phyloP scores from a whole-genome alignment of 2,113 vertebrate species.

The Meriones unguiculatus region DNA sequence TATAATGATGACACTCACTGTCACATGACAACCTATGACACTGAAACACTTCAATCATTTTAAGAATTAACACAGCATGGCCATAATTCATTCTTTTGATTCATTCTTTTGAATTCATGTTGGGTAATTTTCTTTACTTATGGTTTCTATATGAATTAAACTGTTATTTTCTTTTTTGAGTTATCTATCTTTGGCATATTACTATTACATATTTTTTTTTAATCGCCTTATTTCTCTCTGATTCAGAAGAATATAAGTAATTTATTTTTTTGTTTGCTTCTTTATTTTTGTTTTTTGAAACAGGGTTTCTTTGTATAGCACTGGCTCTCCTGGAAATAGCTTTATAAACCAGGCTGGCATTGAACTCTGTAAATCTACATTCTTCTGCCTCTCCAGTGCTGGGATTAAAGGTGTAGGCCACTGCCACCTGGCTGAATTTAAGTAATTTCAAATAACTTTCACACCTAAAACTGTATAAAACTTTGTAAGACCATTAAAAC shows the following conservation, averaged over 20 bases:
- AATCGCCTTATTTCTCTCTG: not conserved
- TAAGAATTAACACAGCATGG: not conserved
- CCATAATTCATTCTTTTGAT: not conserved
- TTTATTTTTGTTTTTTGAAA: not conserved
- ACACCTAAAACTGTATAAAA: not conserved
- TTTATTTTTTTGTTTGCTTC: not conserved
- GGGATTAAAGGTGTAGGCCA: not conserved
- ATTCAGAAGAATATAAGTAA: conserved; percentile 14
- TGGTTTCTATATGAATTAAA: not conserved
- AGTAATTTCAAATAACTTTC: conserved; percentile 31
- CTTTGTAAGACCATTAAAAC: not conserved
- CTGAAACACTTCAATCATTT: not conserved
- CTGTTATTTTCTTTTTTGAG: not conserved
- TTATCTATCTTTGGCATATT: not conserved
- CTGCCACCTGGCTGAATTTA: not conserved
- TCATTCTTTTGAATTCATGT: not conserved
- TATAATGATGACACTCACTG: not conserved
- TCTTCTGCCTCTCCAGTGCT: not conserved
- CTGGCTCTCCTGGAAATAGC: not conserved
- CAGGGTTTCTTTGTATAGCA: not conserved
- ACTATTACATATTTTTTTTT: not conserved
- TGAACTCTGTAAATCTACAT: not conserved
- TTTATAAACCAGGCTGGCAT: not conserved
- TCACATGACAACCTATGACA: not conserved
- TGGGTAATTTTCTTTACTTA: not conserved